Evolutionary conservation across 1,140 invertebrate genomes (phyloP).

Genomic region (Zophobas atratus): DNA sequence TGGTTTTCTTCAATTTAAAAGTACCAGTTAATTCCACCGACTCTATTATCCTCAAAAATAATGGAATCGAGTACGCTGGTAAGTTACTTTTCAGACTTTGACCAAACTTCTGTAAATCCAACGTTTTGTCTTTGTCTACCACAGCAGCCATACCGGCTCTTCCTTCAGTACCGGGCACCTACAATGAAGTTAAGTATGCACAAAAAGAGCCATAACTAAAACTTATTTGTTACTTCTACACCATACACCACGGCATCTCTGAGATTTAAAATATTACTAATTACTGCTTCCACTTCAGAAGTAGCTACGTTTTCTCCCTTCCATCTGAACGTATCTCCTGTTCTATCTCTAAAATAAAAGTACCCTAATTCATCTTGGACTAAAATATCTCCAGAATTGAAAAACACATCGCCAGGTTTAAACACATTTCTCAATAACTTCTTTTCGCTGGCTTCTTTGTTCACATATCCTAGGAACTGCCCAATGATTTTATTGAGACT

Average conservation of each 20-base stretch:
- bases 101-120: conserved; percentile 80
- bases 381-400: conserved; percentile 95
- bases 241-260: conserved; percentile 88
- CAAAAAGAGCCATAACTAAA: no score
- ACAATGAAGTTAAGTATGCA: conserved; percentile 52
- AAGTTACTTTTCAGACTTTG: conserved; percentile 78
- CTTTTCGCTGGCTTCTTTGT: conserved; percentile 90
- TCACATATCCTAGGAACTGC: conserved; percentile 88
- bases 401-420: conserved; percentile 86
- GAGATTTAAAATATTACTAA: conserved; percentile 85
- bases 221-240: conserved; percentile 79
- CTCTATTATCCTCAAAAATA: conserved; percentile 89
- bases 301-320: conserved; percentile 98
- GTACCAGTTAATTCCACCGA: conserved; percentile 90
- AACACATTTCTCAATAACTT: conserved; percentile 93
- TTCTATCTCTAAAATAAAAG: conserved; percentile 96
- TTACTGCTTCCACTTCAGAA: conserved; percentile 94
- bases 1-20: conserved; percentile 91
- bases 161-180: conserved; percentile 90
- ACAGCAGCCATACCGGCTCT: conserved; percentile 97
- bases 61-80: conserved; percentile 88
- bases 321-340: conserved; percentile 95
- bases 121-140: conserved; percentile 78
- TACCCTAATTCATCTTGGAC: conserved; percentile 93
- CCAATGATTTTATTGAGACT: conserved; percentile 78